Evolutionary conservation across 53 echinoderm and acorn worm species (phyloP).

Genomic region (Apostichopus leukothele): DNA sequence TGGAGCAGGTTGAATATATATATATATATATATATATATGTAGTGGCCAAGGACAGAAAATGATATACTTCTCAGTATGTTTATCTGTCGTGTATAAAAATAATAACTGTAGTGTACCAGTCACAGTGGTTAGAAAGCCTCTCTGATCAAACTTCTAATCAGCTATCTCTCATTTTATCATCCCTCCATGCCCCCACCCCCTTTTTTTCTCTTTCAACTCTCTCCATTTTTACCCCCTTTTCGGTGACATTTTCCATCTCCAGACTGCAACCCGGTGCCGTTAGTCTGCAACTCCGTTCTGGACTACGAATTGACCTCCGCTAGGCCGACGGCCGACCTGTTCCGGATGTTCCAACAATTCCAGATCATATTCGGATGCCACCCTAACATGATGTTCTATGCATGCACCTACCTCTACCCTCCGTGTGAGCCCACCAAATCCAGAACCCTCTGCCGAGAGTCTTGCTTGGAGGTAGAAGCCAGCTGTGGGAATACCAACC

Average conservation of each 20-base stretch:
- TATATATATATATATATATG: no score
- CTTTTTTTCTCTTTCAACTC: neutral
- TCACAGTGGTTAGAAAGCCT: no score
- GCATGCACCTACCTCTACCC: conserved; percentile 30
- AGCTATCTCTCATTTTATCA: no score
- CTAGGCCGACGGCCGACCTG: neutral
- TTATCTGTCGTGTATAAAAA: no score
- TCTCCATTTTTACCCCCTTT: neutral
- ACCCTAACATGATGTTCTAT: conserved; percentile 24
- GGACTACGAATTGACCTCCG: conserved; percentile 18
- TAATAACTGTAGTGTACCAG: no score
- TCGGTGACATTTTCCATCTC: neutral
- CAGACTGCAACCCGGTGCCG: conserved; percentile 23
- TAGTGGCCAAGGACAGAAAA: no score
- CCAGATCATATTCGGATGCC: conserved; percentile 21
- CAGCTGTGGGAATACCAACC: conserved; percentile 30
- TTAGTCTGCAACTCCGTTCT: neutral
- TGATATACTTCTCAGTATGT: no score
- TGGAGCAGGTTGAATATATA: no score
- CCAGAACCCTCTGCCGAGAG: conserved; percentile 17
- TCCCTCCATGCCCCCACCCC: no score
- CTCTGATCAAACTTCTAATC: no score
- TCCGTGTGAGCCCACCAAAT: conserved; percentile 4
- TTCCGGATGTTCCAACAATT: conserved; percentile 3
- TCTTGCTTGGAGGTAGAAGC: conserved; percentile 15